These are phyloP conservation scores for Drosophila fulvimacula DNA, from an alignment of 2,888 invertebrate species.

Conservation along the genomic window DNA sequence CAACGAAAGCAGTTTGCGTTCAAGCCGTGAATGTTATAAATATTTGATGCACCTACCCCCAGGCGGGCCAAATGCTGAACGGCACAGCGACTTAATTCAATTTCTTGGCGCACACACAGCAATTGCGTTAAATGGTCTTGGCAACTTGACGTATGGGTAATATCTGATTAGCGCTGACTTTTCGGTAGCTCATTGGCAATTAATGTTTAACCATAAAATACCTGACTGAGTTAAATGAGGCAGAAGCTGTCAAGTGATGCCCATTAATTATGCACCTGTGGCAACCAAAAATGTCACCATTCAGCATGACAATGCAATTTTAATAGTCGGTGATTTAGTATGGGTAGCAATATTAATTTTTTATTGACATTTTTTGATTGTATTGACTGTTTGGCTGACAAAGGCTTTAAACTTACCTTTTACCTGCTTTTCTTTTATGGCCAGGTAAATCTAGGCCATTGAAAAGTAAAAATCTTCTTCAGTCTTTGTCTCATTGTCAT, in stretches of 20 bases:
- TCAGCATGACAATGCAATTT: slow-evolving; percentile 50
- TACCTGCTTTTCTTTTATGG: too few relatives aligned
- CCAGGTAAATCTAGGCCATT: too few relatives aligned
- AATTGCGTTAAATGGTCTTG: slow-evolving; percentile 56
- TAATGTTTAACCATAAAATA: slow-evolving; percentile 44
- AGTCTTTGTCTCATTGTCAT: too few relatives aligned
- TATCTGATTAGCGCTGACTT: slow-evolving; percentile 51
- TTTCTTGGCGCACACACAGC: slow-evolving; percentile 36
- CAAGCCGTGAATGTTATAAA: slow-evolving; percentile 39
- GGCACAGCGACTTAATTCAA: slow-evolving; percentile 41
- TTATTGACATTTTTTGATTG: neutral
- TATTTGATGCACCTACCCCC: slow-evolving; percentile 39
- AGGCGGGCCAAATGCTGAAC: slow-evolving; percentile 1
- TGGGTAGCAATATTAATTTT: neutral
- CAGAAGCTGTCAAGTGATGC: slow-evolving; percentile 10
- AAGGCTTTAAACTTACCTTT: neutral
- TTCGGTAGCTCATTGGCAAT: slow-evolving; percentile 47
- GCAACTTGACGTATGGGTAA: slow-evolving; percentile 48
- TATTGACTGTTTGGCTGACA: neutral
- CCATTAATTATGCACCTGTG: slow-evolving; percentile 53
- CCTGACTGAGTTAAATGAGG: slow-evolving; percentile 24
- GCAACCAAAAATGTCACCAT: slow-evolving; percentile 30
- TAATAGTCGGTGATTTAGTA: neutral
- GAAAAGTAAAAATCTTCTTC: too few relatives aligned
- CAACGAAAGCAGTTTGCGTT: slow-evolving; percentile 23